Evolutionary conservation across 2,113 vertebrate genomes (phyloP).

Genomic region (Petroica traversi): DNA sequence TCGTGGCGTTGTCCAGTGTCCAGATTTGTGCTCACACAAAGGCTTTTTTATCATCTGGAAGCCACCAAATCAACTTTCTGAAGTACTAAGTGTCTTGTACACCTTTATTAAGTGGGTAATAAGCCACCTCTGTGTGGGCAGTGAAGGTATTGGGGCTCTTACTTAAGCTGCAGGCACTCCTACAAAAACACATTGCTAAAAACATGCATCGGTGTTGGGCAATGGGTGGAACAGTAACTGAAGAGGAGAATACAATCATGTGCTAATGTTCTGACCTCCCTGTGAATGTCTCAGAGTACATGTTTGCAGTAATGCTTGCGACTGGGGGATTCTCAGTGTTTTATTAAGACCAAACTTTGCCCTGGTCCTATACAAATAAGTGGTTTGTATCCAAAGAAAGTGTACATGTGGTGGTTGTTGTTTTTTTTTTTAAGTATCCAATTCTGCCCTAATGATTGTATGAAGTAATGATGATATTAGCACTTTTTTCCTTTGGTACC

Average conservation of each 20-base stretch:
- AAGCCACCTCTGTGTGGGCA: neutral
- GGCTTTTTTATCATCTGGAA: neutral
- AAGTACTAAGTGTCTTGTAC: neutral
- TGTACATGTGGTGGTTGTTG: neutral
- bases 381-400: neutral
- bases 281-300: neutral
- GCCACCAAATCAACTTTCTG: neutral
- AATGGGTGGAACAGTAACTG: neutral
- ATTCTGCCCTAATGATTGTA: neutral
- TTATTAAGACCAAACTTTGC: neutral
- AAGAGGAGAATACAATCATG: neutral
- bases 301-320: neutral
- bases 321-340: neutral
- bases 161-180: neutral
- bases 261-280: neutral
- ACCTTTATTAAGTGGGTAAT: neutral
- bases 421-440: neutral
- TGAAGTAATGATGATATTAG: neutral
- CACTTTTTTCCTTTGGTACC: neutral
- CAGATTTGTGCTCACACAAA: neutral
- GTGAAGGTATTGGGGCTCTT: rapidly evolving
- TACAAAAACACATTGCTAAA: neutral
- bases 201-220: neutral
- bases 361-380: neutral
- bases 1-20: rapidly evolving